Percentiles rank a stretch among this genome's conserved stretches.
These are phyloP conservation scores for Philypnodon macrostomus DNA, from an alignment of 2,797 vertebrate genomes.

Conservation along the genomic window DNA sequence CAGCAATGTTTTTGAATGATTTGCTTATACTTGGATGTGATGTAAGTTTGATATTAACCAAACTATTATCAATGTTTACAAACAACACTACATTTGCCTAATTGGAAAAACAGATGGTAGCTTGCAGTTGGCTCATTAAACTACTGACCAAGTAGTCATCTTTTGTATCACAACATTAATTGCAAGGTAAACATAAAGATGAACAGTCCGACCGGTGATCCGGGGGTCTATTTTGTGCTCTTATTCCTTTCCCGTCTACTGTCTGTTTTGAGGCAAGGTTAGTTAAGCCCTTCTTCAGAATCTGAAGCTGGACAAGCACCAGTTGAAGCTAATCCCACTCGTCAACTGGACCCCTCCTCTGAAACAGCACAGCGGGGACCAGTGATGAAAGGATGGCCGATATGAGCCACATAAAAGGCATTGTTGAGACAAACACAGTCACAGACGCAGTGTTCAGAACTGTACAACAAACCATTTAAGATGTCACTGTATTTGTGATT, in stretches of 20 bases:
- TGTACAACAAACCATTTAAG: slow-evolving; percentile 60
- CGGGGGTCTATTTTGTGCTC: slow-evolving; percentile 18
- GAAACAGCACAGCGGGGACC: slow-evolving; percentile 65
- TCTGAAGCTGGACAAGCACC: slow-evolving; percentile 74
- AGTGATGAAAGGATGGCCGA: slow-evolving; percentile 70
- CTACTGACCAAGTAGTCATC: no score
- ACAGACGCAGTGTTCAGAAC: slow-evolving; percentile 52
- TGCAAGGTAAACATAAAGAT: slow-evolving; percentile 69
- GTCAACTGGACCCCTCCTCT: slow-evolving; percentile 67
- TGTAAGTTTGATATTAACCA: no score
- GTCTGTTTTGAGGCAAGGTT: slow-evolving; percentile 53
- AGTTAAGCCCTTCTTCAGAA: slow-evolving; percentile 68
- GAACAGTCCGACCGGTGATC: slow-evolving; percentile 53
- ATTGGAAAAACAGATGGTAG: no score
- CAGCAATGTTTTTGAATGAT: no score
- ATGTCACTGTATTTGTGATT: slow-evolving; percentile 30
- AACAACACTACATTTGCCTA: no score
- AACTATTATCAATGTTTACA: no score
- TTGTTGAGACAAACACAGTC: slow-evolving; percentile 60
- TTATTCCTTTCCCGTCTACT: slow-evolving; percentile 33
- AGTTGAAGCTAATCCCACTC: slow-evolving; percentile 74
- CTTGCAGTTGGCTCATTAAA: no score
- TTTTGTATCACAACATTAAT: no score
- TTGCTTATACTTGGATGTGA: no score
- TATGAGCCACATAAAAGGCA: slow-evolving; percentile 71